A percentile compares a stretch with the other conserved stretches of the same genome.
Evolutionary conservation across 1,140 invertebrate species (phyloP).

Genomic region (Lamellibrachia luymesi): DNA sequence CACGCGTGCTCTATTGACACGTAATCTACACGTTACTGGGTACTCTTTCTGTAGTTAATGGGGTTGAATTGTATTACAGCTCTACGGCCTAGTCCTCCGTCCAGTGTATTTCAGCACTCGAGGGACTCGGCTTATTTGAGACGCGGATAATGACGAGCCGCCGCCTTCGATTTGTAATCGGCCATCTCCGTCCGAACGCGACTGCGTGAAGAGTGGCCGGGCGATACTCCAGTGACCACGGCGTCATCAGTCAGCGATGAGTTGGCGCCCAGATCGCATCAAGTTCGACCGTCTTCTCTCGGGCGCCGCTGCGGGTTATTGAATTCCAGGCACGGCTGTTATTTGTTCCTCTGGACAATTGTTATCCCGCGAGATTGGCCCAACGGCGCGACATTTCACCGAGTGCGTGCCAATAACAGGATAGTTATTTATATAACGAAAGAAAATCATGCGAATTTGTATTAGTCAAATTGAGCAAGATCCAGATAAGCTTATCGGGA

Average conservation of each 20-base stretch:
- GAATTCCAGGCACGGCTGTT: not conserved
- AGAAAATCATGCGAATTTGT: not conserved
- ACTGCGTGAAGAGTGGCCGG: not conserved
- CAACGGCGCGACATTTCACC: not conserved
- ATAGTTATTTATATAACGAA: not conserved
- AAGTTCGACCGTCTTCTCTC: too few relatives aligned
- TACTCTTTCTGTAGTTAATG: not conserved
- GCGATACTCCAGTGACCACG: not conserved
- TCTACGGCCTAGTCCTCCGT: not conserved
- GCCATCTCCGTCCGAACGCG: not conserved
- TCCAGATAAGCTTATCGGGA: not conserved
- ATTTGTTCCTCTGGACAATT: not conserved
- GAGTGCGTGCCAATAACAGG: not conserved
- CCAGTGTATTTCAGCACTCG: not conserved
- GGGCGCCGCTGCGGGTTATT: not conserved
- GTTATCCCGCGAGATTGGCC: not conserved
- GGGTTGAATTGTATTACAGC: not conserved
- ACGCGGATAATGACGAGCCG: not conserved
- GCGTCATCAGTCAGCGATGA: too few relatives aligned
- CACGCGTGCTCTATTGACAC: not conserved
- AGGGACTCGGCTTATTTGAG: not conserved
- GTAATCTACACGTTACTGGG: not conserved
- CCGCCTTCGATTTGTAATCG: not conserved
- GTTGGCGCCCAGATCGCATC: too few relatives aligned
- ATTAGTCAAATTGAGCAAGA: slow-evolving; percentile 1